A percentile compares a stretch with the other conserved stretches of the same genome.
Conservation (phyloP, 1,140 invertebrate genomes). For the Drosophila murphyi region DNA sequence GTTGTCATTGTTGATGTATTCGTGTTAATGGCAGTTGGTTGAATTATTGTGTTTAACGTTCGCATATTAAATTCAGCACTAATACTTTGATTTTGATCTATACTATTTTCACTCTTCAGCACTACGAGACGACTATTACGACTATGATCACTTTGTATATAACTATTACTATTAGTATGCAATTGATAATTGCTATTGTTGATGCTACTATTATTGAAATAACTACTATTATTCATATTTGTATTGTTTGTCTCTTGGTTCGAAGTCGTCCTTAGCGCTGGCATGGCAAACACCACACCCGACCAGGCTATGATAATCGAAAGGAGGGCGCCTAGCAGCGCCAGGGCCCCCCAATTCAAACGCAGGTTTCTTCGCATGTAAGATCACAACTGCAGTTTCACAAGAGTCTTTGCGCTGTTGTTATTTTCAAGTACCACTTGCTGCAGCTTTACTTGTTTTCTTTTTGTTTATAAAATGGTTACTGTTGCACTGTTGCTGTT, state of each 20-base stretch:
- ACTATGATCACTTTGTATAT: conserved; percentile 77
- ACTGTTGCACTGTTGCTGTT: conserved; percentile 34
- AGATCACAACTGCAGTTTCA: conserved; percentile 70
- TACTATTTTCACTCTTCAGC: conserved; percentile 67
- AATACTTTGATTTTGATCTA: conserved; percentile 81
- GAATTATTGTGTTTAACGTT: conserved; percentile 60
- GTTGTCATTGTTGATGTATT: conserved; percentile 28
- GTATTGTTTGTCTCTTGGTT: conserved; percentile 39
- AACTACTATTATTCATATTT: conserved; percentile 9
- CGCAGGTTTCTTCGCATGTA: conserved; percentile 84
- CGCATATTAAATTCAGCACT: conserved; percentile 76
- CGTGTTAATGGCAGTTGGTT: conserved; percentile 57
- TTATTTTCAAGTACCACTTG: neutral
- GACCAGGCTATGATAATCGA: conserved; percentile 75
- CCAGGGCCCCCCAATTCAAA: conserved; percentile 84
- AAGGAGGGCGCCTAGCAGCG: conserved; percentile 84
- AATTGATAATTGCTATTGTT: conserved; percentile 20
- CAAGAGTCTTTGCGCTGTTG: conserved; percentile 37
- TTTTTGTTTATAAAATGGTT: conserved; percentile 21
- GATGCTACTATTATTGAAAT: conserved; percentile 10
- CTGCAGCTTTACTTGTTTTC: conserved; percentile 15
- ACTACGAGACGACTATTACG: conserved; percentile 58
- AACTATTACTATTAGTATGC: conserved; percentile 68
- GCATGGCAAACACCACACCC: conserved; percentile 73
- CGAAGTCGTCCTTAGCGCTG: conserved; percentile 50